Conservation (phyloP, 2,888 invertebrate genomes). For the Eilema caniola region DNA sequence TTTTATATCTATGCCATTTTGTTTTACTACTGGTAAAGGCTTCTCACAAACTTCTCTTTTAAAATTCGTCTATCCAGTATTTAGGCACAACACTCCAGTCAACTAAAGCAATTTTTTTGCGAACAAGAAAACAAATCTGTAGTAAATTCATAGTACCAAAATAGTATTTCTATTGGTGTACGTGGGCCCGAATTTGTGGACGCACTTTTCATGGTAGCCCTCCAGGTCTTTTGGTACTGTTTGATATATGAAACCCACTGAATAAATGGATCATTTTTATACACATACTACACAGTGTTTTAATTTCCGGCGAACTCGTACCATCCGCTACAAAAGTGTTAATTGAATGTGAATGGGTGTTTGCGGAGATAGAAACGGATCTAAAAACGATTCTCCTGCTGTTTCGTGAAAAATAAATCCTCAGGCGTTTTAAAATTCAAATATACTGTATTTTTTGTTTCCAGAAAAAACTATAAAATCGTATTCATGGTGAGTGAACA, state of each 20-base stretch:
- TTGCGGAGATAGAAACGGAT: conserved; percentile 58
- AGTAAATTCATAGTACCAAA: no score
- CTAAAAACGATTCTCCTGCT: conserved; percentile 52
- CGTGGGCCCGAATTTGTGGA: neutral
- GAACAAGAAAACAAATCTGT: no score
- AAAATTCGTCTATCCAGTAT: no score
- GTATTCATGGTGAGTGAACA: conserved; percentile 40
- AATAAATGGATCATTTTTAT: conserved; percentile 48
- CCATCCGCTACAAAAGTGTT: conserved; percentile 80
- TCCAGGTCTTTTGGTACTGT: neutral
- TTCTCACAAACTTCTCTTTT: no score
- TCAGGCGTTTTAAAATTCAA: conserved; percentile 48
- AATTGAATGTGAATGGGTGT: conserved; percentile 75
- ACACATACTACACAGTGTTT: conserved; percentile 75
- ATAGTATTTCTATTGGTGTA: no score
- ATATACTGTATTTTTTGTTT: conserved; percentile 26
- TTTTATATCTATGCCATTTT: no score
- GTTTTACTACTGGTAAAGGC: no score
- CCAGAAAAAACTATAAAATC: conserved; percentile 38
- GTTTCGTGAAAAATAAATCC: conserved; percentile 49
- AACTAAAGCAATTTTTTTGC: no score
- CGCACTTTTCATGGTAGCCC: neutral
- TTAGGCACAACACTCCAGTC: no score
- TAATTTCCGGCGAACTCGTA: conserved; percentile 80
- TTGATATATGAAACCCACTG: conserved; percentile 26